Conservation (phyloP, 2,888 invertebrate genomes). For the Sphecodes monilicornis region DNA sequence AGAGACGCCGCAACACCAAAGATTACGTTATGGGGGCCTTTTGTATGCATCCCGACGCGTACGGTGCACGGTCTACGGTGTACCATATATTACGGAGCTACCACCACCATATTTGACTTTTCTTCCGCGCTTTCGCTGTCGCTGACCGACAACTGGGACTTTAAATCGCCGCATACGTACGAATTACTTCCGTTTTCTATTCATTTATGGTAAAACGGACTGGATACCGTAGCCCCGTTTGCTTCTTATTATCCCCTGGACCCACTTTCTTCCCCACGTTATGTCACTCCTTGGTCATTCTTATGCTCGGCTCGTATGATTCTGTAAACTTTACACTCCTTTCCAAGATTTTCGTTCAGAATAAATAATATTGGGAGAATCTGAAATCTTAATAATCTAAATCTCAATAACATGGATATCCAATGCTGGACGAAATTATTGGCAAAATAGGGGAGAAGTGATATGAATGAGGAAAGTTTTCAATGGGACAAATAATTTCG, state of each 20-base stretch:
- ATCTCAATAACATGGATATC: neutral
- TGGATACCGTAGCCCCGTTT: neutral
- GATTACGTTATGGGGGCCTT: constrained; percentile 76
- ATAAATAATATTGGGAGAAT: neutral
- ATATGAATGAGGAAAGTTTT: neutral
- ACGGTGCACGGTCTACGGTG: constrained; percentile 55
- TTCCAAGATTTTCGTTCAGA: neutral
- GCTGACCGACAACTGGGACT: constrained; percentile 40
- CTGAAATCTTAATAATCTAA: neutral
- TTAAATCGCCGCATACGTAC: constrained; percentile 49
- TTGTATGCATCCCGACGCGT: constrained; percentile 78
- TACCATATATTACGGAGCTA: constrained; percentile 22
- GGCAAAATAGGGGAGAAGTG: neutral
- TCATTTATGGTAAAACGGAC: constrained; percentile 37
- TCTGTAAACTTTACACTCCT: neutral
- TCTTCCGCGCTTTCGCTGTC: constrained; percentile 17
- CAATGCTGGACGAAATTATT: neutral
- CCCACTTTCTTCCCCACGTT: neutral
- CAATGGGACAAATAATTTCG: no score
- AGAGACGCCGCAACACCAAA: constrained; percentile 31
- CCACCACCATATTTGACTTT: constrained; percentile 61
- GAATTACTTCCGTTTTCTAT: constrained; percentile 39
- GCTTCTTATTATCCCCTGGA: neutral
- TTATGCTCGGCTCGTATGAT: neutral
- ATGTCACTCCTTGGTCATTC: neutral